phyloP scores from a whole-genome alignment of 2,113 vertebrate genomes.

The Aegotheles bennettii region DNA sequence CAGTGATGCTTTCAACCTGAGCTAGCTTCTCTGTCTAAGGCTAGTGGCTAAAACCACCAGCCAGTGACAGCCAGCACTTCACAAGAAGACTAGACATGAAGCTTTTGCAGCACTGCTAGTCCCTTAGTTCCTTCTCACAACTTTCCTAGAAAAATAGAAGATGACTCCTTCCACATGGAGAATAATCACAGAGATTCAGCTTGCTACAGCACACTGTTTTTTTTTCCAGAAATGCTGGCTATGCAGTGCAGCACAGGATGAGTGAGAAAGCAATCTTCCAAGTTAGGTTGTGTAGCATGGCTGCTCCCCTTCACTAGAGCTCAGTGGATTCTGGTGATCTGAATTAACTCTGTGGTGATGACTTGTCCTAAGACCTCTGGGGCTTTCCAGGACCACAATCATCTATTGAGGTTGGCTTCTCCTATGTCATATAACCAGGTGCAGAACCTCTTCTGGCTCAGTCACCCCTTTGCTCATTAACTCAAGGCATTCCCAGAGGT shows the following conservation, averaged over 20 bases:
- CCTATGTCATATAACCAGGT: background rate
- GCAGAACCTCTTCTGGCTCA: background rate
- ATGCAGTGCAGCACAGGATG: background rate
- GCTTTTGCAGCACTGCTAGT: background rate
- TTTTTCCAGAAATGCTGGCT: background rate
- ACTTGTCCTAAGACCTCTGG: background rate
- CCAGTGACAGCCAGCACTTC: background rate
- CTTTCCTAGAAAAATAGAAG: background rate
- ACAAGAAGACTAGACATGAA: background rate
- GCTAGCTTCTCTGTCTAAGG: background rate
- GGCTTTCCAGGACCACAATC: background rate
- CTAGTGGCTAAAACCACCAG: background rate
- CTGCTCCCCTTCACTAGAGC: background rate
- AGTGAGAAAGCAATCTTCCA: background rate
- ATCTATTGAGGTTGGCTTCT: background rate
- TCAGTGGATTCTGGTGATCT: background rate
- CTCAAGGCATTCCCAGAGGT: background rate
- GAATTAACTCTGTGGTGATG: background rate
- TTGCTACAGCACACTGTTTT: background rate
- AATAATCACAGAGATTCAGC: background rate
- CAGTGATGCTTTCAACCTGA: background rate
- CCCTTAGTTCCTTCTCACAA: background rate
- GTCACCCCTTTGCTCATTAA: background rate
- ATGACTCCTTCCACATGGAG: background rate
- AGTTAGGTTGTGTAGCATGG: background rate